Conservation (phyloP, 2,797 vertebrate genomes). For the Microtus obscurus region DNA sequence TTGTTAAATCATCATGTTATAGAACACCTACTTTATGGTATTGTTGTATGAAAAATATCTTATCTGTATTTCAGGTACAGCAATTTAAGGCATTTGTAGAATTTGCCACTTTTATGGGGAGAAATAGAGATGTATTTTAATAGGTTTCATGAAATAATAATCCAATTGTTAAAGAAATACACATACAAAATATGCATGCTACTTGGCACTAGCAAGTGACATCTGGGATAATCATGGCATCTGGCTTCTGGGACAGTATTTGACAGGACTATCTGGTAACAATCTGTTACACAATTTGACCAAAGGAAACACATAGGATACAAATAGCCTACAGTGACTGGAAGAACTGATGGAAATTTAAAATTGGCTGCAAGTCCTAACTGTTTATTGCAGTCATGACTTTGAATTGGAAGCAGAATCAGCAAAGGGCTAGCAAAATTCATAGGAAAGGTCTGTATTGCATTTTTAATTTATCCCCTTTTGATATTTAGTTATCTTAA, state of each 20-base stretch:
- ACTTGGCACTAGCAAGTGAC: constrained; percentile 57
- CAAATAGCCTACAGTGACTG: constrained; percentile 12
- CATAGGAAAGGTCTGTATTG: neutral
- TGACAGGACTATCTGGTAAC: constrained; percentile 59
- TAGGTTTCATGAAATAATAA: constrained; percentile 61
- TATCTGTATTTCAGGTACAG: constrained; percentile 1
- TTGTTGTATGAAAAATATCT: neutral
- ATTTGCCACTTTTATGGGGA: neutral
- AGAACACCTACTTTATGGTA: neutral
- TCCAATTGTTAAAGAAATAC: constrained; percentile 46
- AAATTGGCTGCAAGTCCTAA: neutral
- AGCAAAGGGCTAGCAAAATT: neutral
- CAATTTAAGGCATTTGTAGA: neutral
- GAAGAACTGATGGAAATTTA: neutral
- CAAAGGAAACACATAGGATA: constrained; percentile 64
- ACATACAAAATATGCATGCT: neutral
- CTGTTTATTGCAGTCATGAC: neutral
- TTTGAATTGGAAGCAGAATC: neutral
- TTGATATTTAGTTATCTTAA: neutral
- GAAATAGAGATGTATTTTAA: constrained; percentile 47
- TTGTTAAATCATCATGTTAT: neutral
- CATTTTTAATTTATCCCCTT: neutral
- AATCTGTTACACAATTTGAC: constrained; percentile 75
- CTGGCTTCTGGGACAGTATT: constrained; percentile 55
- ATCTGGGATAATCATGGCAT: constrained; percentile 61